Evolutionary conservation across 2,113 vertebrate genomes (phyloP).

Genomic region (Prunella himalayana): DNA sequence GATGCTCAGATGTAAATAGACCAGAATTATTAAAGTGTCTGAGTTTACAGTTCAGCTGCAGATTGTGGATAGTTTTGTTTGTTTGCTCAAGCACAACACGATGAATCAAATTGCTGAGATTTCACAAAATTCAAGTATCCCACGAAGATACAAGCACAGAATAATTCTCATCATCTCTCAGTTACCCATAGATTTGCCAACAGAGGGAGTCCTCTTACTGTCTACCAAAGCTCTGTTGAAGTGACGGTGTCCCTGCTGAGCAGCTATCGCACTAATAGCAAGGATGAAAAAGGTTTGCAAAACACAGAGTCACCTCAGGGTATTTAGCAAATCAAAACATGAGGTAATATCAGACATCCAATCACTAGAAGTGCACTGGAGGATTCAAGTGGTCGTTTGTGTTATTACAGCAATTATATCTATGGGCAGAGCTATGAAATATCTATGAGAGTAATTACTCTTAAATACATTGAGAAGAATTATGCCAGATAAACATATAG

Average conservation of each 20-base stretch:
- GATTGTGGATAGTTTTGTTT: not conserved
- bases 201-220: slow-evolving; percentile 49
- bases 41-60: not conserved
- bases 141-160: not conserved
- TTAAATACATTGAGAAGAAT: slow-evolving; percentile 4
- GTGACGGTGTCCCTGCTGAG: not conserved
- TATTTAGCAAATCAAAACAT: slow-evolving; percentile 11
- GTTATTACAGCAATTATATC: not conserved
- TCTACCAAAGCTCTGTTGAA: not conserved
- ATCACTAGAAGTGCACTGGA: not conserved
- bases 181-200: not conserved
- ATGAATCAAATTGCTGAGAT: not conserved
- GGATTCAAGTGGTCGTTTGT: not conserved
- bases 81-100: not conserved
- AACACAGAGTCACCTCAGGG: not conserved
- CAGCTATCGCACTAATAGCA: not conserved
- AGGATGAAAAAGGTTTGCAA: not conserved
- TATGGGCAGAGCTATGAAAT: not conserved
- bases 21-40: not conserved
- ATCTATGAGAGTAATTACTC: not conserved
- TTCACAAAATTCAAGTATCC: not conserved
- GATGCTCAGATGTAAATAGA: not conserved
- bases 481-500: not conserved
- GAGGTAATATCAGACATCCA: not conserved
- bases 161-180: not conserved